Base-by-base conservation (phyloP, 2,797 vertebrate genomes). In the Erithacus rubecula region DNA sequence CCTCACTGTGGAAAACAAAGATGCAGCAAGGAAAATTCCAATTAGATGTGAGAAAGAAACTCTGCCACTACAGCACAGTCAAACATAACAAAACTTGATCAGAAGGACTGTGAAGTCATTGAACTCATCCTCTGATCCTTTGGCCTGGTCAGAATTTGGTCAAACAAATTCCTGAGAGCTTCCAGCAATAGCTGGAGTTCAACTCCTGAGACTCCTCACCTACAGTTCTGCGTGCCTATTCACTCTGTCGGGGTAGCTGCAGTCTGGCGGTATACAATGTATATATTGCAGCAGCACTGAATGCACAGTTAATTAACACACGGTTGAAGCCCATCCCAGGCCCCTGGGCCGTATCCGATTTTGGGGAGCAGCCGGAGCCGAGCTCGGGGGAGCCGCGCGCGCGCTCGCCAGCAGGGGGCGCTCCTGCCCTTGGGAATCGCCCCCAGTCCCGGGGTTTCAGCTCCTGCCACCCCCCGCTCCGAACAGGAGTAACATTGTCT, bases 371-470 rank as follows among this genome's bases (percentile, higher is more conserved):
- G 53, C 53, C 4, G 46, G 46, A 47, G 44, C 44, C 44, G 44
- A 46, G 44, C 44, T 52, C 27, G 6, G 51, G 29, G 32, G 32
- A 9, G 70, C 69, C 30, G 15, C 43, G 8, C 0, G 8, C n/a
- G 20, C 1, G 14, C 10, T 30, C 44, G 76, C 92, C 97, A 94
- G 89, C 86, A 97, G 97, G 78, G 93, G 96, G 96, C 19, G 63
- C 82, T 79, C 82, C 44, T 30, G 46, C n/a, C 88, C 23, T 10
- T 2, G 24, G 62, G 49, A 93, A 83, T 43, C 5, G 24, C 12
- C 30, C 36, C 27, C 15, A 8, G 4, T 0, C 13, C 7, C 34
- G 16, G 27, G 23, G 10, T 2, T 26, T 10, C n/a, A 7, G 6
- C 22, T 32, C 20, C 1, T 4, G 5, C 0, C 11, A 20, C 26